phyloP scores from a whole-genome alignment of 2,113 vertebrate genomes.

The Seriola quinqueradiata region DNA sequence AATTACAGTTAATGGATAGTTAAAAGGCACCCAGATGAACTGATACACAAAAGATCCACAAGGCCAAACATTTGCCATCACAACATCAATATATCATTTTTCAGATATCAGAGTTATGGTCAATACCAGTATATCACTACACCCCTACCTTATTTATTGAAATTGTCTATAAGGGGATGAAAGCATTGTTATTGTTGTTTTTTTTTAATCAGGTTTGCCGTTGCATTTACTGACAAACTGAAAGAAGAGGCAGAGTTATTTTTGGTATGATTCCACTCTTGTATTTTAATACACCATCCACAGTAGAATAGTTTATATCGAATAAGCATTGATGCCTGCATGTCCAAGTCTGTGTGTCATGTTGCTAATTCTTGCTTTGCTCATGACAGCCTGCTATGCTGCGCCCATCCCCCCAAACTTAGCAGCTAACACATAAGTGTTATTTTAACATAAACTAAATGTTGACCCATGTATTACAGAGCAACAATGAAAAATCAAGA shows the following conservation, averaged over 20 bases:
- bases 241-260: constrained; percentile 86
- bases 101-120: too few species aligned
- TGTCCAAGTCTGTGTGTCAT: not conserved
- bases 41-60: too few species aligned
- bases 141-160: not conserved
- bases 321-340: not conserved
- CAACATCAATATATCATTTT: too few species aligned
- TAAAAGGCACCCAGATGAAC: too few species aligned
- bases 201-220: constrained; percentile 88
- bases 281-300: constrained; percentile 5
- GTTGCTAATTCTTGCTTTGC: not conserved
- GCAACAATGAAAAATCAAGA: not conserved
- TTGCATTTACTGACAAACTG: constrained; percentile 91
- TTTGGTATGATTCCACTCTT: constrained; percentile 87
- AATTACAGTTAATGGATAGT: too few species aligned
- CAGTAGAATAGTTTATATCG: constrained; percentile 1
- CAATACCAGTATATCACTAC: too few species aligned
- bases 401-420: not conserved
- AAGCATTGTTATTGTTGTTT: constrained; percentile 52
- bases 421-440: not conserved
- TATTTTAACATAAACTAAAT: constrained; percentile 9
- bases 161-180: constrained; percentile 17
- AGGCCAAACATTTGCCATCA: too few species aligned
- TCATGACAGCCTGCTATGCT: not conserved
- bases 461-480: not conserved